Evolutionary conservation across 2,797 vertebrate genomes (phyloP).

Genomic region (Xenentodon cancila): DNA sequence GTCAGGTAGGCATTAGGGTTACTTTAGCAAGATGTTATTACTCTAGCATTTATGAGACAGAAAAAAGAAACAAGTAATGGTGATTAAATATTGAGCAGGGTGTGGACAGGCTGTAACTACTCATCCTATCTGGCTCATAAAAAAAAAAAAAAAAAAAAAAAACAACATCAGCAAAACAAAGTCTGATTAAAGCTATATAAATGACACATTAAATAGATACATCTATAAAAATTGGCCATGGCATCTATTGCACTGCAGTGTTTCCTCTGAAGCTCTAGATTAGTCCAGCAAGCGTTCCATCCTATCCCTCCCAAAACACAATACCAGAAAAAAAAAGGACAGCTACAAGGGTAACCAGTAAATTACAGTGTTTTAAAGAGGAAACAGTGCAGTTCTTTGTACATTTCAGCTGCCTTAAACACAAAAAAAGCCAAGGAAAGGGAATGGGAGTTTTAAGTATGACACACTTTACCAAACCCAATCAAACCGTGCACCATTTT

Average conservation of each 20-base stretch:
- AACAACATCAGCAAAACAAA: conserved; percentile 32
- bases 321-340: background rate
- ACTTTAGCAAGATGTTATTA: conserved; percentile 10
- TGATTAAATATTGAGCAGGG: conserved; percentile 14
- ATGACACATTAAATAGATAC: conserved; percentile 21
- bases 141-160: too few relatives aligned
- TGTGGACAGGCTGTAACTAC: conserved; percentile 13
- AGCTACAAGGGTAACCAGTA: background rate
- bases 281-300: conserved; percentile 9
- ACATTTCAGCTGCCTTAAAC: background rate
- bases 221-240: conserved; percentile 3
- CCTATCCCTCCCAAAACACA: conserved; percentile 9
- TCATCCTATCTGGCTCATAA: conserved; percentile 16
- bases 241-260: conserved; percentile 23
- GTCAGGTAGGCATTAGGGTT: background rate
- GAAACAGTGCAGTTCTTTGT: conserved; percentile 27
- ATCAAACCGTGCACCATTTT: conserved; percentile 47
- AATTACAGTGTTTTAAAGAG: background rate
- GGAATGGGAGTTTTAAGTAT: conserved; percentile 22
- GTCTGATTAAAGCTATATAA: conserved; percentile 18
- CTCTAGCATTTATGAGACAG: background rate
- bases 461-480: conserved; percentile 45
- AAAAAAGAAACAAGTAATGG: background rate
- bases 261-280: conserved; percentile 37
- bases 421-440: conserved; percentile 11